phyloP scores from a whole-genome alignment of 1,140 invertebrate genomes.

The Parasteatoda tepidariorum region DNA sequence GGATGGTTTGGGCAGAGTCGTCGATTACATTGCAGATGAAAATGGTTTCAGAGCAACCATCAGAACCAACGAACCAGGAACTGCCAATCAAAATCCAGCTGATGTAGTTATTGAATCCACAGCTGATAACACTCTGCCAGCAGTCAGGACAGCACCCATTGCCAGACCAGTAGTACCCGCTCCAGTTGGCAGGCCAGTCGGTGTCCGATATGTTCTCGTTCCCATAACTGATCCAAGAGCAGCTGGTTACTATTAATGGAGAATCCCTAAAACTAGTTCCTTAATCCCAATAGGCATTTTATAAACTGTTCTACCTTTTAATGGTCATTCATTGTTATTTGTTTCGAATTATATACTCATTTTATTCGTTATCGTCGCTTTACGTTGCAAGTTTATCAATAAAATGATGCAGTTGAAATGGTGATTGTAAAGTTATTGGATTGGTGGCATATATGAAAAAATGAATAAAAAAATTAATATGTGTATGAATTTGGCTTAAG shows the following conservation, averaged over 20 bases:
- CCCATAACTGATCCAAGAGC: slow-evolving; percentile 16
- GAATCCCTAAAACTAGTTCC: neutral
- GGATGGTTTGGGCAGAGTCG: slow-evolving; percentile 9
- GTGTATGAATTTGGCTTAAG: too few species aligned
- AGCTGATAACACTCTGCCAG: neutral
- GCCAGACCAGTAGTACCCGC: neutral
- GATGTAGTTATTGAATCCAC: slow-evolving; percentile 24
- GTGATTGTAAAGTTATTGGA: too few species aligned
- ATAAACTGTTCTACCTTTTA: too few species aligned
- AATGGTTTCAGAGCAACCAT: slow-evolving; percentile 26
- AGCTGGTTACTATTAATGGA: slow-evolving; percentile 23
- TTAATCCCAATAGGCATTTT: too few species aligned
- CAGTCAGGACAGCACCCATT: neutral
- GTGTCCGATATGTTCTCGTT: slow-evolving; percentile 16
- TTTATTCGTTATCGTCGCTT: too few species aligned
- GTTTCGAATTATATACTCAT: too few species aligned
- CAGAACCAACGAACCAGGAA: slow-evolving; percentile 44
- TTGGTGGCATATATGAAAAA: too few species aligned
- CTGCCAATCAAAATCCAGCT: slow-evolving; percentile 32
- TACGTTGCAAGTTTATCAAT: too few species aligned
- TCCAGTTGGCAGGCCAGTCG: neutral
- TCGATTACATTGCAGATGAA: slow-evolving; percentile 39
- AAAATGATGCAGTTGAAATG: too few species aligned
- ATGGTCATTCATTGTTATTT: too few species aligned
- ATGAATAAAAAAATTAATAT: too few species aligned